These are phyloP conservation scores for Dasypus novemcinctus DNA, from an alignment of 2,113 vertebrate species.

Conservation along the genomic window DNA sequence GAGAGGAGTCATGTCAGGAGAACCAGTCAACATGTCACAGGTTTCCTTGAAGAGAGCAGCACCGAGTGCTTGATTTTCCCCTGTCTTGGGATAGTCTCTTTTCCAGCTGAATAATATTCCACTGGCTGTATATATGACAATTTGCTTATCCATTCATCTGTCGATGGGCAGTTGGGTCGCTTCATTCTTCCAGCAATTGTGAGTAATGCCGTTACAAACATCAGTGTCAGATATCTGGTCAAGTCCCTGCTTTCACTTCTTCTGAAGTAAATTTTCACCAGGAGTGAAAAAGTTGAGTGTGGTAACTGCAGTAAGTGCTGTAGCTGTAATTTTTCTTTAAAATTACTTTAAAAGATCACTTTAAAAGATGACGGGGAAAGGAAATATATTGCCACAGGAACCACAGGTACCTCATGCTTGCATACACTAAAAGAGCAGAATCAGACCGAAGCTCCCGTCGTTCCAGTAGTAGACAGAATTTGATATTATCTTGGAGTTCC, in stretches of 20 bases:
- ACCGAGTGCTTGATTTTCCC: constrained; percentile 89
- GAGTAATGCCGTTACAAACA: too few species aligned
- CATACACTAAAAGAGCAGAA: constrained; percentile 81
- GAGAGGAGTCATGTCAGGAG: constrained; percentile 90
- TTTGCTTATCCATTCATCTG: too few species aligned
- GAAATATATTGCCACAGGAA: constrained; percentile 87
- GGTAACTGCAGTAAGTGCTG: constrained; percentile 88
- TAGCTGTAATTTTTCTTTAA: constrained; percentile 93
- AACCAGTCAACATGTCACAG: constrained; percentile 81
- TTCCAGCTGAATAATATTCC: constrained; percentile 53
- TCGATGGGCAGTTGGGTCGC: too few species aligned
- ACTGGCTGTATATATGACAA: too few species aligned
- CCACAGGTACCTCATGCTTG: constrained; percentile 83
- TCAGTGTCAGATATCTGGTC: too few species aligned
- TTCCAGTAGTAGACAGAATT: constrained; percentile 88
- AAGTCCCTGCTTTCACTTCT: too few species aligned
- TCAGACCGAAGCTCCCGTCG: constrained; percentile 89
- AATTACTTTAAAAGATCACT: constrained; percentile 83
- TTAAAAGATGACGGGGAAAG: constrained; percentile 92
- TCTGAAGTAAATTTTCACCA: constrained; percentile 83
- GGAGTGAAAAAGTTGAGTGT: constrained; percentile 91
- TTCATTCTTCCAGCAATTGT: too few species aligned
- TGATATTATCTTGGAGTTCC: constrained; percentile 90
- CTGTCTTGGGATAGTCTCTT: constrained; percentile 89
- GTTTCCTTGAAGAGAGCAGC: constrained; percentile 87